These are phyloP conservation scores for Heliconius hortense DNA, from an alignment of 2,888 invertebrate genomes.

Conservation along the genomic window DNA sequence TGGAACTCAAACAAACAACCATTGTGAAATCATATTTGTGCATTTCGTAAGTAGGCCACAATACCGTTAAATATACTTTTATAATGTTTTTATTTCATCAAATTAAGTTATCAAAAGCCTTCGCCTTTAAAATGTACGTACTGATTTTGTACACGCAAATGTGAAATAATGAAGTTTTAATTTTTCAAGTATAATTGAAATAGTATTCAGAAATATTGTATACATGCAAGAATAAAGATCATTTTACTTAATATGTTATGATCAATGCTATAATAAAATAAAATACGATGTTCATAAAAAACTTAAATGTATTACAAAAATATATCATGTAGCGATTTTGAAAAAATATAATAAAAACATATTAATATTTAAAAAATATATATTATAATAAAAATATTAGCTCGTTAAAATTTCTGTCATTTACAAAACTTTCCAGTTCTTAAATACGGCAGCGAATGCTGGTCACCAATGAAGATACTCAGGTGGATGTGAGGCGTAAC, in stretches of 20 bases:
- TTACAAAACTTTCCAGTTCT: neutral
- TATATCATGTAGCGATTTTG: too few relatives aligned
- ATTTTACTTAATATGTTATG: too few relatives aligned
- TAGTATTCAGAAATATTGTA: neutral
- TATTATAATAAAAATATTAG: too few relatives aligned
- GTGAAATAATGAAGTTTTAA: neutral
- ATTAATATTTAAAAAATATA: too few relatives aligned
- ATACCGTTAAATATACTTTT: neutral
- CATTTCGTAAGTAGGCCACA: neutral
- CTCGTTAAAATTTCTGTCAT: too few relatives aligned
- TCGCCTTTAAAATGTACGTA: neutral
- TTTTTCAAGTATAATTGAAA: constrained; percentile 1
- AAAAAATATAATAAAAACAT: too few relatives aligned
- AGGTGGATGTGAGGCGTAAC: neutral
- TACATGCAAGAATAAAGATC: too few relatives aligned
- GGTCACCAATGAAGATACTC: neutral
- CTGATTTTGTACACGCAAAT: neutral
- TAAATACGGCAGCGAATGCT: neutral
- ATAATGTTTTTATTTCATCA: constrained; percentile 4
- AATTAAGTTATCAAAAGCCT: constrained; percentile 2
- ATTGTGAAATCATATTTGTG: neutral
- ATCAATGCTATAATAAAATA: too few relatives aligned
- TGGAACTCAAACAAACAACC: neutral
- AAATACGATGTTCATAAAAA: too few relatives aligned
- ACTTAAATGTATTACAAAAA: too few relatives aligned